Conservation (phyloP, 2,797 vertebrate genomes). For the Cossypha heuglini region DNA sequence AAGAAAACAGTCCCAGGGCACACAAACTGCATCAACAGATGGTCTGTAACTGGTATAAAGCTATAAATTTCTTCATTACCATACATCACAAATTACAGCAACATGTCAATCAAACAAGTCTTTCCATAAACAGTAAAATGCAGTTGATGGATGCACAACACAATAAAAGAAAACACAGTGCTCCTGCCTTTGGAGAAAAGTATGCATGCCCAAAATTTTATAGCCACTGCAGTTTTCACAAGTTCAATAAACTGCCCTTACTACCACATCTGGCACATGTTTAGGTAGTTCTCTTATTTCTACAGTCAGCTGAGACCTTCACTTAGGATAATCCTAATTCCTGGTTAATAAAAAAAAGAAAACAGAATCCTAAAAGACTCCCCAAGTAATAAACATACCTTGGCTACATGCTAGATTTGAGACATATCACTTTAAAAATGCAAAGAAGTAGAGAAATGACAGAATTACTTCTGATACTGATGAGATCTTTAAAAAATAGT, state of each 20-base stretch:
- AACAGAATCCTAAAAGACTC: background rate
- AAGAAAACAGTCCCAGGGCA: conserved; percentile 45
- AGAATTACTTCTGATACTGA: background rate
- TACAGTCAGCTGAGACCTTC: background rate
- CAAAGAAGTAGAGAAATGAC: background rate
- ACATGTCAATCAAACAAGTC: background rate
- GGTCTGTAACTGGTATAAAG: conserved; percentile 28
- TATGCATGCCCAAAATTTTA: background rate
- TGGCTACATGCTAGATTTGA: background rate
- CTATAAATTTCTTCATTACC: conserved; percentile 59
- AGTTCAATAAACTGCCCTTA: background rate
- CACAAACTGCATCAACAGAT: conserved; percentile 43
- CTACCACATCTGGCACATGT: accelerated
- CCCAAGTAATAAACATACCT: background rate
- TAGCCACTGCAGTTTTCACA: background rate
- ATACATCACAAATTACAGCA: conserved; percentile 48
- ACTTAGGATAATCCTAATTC: background rate
- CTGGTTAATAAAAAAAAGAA: background rate
- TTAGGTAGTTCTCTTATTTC: background rate
- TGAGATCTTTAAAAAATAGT: background rate
- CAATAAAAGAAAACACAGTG: background rate
- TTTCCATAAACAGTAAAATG: background rate
- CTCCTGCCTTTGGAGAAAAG: background rate
- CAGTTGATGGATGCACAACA: background rate
- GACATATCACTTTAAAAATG: background rate